Conservation (phyloP, 1,140 invertebrate genomes). For the Drosophila nebulosa region DNA sequence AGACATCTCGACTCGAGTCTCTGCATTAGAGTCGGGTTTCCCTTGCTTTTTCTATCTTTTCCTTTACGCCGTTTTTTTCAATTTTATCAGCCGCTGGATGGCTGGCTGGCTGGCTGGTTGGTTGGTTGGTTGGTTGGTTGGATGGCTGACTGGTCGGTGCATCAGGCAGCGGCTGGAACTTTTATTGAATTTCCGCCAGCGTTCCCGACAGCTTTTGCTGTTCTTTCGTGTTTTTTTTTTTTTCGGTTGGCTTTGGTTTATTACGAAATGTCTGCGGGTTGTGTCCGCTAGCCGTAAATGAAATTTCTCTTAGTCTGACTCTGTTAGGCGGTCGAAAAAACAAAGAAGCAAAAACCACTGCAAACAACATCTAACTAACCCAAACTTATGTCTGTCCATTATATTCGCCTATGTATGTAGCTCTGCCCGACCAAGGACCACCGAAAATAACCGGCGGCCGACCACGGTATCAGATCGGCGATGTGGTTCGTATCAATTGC, state of each 20-base stretch:
- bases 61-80: conserved; percentile 35
- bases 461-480: conserved; percentile 85
- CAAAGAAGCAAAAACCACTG: neutral
- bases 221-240: neutral
- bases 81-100: conserved; percentile 58
- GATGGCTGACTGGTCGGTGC: conserved; percentile 27
- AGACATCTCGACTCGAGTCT: conserved; percentile 1
- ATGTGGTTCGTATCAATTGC: conserved; percentile 86
- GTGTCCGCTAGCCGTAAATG: conserved; percentile 44
- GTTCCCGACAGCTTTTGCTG: conserved; percentile 39
- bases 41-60: conserved; percentile 39
- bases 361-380: conserved; percentile 15
- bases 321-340: conserved; percentile 3
- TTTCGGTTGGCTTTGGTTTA: conserved; percentile 52
- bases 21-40: conserved; percentile 6
- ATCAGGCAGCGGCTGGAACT: conserved; percentile 68
- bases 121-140: conserved; percentile 3
- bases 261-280: conserved; percentile 46
- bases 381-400: conserved; percentile 14
- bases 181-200: conserved; percentile 76
- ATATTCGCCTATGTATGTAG: conserved; percentile 81
- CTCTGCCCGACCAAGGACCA: conserved; percentile 86
- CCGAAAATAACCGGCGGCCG: conserved; percentile 84
- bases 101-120: no score
- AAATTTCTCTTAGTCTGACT: conserved; percentile 50